phyloP scores from a whole-genome alignment of 1,140 invertebrate species.

The Thaumatotibia leucotreta region DNA sequence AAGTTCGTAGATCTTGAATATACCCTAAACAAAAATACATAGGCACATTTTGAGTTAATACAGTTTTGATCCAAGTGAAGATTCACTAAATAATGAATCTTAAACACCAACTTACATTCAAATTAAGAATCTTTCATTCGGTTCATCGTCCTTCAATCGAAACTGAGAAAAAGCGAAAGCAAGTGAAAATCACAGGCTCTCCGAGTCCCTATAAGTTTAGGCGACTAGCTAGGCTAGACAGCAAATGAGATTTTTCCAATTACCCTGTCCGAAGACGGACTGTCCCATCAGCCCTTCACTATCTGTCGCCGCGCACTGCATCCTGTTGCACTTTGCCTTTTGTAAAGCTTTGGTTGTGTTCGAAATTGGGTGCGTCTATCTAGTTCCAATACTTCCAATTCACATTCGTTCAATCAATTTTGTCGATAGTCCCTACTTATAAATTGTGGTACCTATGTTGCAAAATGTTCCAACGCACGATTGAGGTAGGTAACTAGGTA shows the following conservation, averaged over 20 bases:
- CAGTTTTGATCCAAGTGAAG: no score
- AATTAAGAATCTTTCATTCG: background rate
- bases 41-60: no score
- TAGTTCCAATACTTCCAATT: background rate
- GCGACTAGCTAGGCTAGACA: constrained; percentile 22
- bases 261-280: constrained; percentile 35
- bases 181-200: background rate
- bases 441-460: background rate
- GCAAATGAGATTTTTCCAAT: constrained; percentile 54
- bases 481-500: no score
- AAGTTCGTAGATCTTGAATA: no score
- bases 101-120: background rate
- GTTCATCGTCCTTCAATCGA: background rate
- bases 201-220: constrained; percentile 30
- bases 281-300: constrained; percentile 35
- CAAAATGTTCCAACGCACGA: background rate
- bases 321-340: background rate
- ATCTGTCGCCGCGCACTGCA: constrained; percentile 14
- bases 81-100: no score
- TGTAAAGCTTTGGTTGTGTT: background rate
- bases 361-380: background rate
- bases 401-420: background rate
- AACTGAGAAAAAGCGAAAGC: background rate
- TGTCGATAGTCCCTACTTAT: background rate
- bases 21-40: no score